Conservation (phyloP, 2,888 invertebrate genomes). For the Cephus sareptanus region DNA sequence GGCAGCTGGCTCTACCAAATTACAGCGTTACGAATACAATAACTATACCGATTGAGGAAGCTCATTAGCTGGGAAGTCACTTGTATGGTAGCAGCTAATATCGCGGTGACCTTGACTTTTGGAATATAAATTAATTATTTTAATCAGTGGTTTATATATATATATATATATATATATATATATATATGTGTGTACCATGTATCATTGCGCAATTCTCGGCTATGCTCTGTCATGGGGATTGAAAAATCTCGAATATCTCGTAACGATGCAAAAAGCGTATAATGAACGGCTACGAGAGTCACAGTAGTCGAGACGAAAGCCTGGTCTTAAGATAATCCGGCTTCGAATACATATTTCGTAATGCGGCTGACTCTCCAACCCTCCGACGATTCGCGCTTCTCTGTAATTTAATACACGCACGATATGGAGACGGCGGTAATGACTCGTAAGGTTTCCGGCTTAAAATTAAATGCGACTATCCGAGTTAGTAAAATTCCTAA, state of each 20-base stretch:
- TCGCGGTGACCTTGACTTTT: background rate
- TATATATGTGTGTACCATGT: no score
- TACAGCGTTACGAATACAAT: constrained; percentile 62
- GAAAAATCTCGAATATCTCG: background rate
- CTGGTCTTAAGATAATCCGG: constrained; percentile 51
- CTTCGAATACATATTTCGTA: constrained; percentile 38
- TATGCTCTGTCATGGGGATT: background rate
- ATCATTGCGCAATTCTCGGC: background rate
- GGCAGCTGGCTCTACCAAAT: constrained; percentile 60
- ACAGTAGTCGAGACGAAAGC: background rate
- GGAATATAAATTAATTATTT: background rate
- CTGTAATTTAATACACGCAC: constrained; percentile 64
- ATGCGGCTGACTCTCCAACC: constrained; percentile 38
- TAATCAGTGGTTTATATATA: background rate
- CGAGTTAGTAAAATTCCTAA: constrained; percentile 66
- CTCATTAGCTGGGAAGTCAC: constrained; percentile 53
- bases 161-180: no score
- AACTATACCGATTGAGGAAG: constrained; percentile 63
- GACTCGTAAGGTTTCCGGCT: constrained; percentile 65
- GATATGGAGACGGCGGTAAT: constrained; percentile 61
- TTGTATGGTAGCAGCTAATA: background rate
- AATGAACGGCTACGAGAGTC: background rate
- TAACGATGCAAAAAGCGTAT: background rate
- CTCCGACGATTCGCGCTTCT: constrained; percentile 22
- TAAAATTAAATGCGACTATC: constrained; percentile 66